phyloP scores from a whole-genome alignment of 2,888 invertebrate genomes.

The Hydropsyche betteni region DNA sequence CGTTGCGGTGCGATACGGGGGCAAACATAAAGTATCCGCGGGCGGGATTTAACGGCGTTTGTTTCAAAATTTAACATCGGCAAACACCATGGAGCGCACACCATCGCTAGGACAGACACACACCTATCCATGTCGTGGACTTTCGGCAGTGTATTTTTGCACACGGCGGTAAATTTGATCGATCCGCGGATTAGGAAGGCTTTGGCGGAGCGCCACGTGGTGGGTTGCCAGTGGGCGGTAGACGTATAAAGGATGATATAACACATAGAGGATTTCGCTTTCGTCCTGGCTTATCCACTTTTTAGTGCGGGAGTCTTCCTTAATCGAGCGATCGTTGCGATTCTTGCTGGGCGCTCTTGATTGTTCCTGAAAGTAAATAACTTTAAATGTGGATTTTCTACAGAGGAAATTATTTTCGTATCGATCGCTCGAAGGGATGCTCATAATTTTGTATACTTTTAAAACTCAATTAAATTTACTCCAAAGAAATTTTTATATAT shows the following conservation, averaged over 20 bases:
- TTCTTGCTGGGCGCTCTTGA: too few relatives aligned
- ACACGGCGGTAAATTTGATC: slow-evolving; percentile 47
- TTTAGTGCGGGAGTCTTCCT: background rate
- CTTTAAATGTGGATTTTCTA: too few relatives aligned
- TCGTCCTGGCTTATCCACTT: background rate
- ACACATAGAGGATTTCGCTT: background rate
- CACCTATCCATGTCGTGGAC: background rate
- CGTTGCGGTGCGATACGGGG: slow-evolving; percentile 8
- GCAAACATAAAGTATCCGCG: slow-evolving; percentile 40
- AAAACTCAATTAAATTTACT: too few relatives aligned
- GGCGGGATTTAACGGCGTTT: slow-evolving; percentile 44
- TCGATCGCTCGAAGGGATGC: too few relatives aligned
- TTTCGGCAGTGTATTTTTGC: slow-evolving; percentile 1
- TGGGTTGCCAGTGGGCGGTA: slow-evolving; percentile 11
- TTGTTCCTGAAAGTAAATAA: too few relatives aligned
- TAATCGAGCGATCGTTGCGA: background rate
- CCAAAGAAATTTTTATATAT: too few relatives aligned
- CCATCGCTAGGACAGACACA: background rate
- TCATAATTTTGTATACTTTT: too few relatives aligned
- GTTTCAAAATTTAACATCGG: slow-evolving; percentile 45
- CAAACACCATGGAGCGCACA: slow-evolving; percentile 15
- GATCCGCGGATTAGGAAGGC: slow-evolving; percentile 48
- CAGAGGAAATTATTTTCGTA: too few relatives aligned
- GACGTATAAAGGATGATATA: background rate
- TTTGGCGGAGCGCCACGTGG: slow-evolving; percentile 37